Base-by-base conservation (phyloP, 1,140 invertebrate species). In the Potamilus streckersoni region DNA sequence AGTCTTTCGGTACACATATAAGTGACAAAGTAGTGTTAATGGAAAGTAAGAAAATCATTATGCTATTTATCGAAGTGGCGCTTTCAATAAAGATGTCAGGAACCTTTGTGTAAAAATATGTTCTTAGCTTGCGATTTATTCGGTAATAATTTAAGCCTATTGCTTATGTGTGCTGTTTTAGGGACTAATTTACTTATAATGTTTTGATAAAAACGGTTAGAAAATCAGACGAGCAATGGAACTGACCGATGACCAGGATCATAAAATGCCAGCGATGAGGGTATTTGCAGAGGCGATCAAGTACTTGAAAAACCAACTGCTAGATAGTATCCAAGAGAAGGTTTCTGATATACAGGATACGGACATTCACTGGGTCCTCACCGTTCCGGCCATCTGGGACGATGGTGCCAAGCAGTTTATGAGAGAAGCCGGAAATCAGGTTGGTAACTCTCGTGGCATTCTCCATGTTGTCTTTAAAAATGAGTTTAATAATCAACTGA, bases 271-370 rank as follows among this genome's bases (percentile, higher is more conserved):
- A 14, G 66, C 66, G 20, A 57, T 68, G 16, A 49, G 38, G 14
- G 66, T 68, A 5, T 68, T 68, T 16, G 66, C 66, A 4, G 66
- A 27, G 20, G 66, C 66, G n/a, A 68, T 68, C 55, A 68, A 57
- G 55, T 57, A 27, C 20, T 19, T 68, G 20, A 68, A 68, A 20
- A 38, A 68, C 14, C 66, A 68, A n/a, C 55, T 68, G 14, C 12
- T 68, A 0, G 31, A 68, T 13, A 27, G 56, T 16, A 12, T 57
- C 1, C 2, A 27, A 20, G 0, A 16, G 16, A 68, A 20, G 38
- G 55, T 68, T 27, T 5, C 31, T 49, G 23, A 49, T 0, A 49
- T 64, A 23, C 2, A 31, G 6, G n/a, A 23, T 19, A 64, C 63
- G 20, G 63, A 64, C 15, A 23, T 64, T 16, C 20, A n/a, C 63